A percentile compares a stretch with the other conserved stretches of the same genome.
These are phyloP conservation scores for Drosophila willistoni DNA, from an alignment of 1,140 invertebrate genomes.

Conservation along the genomic window DNA sequence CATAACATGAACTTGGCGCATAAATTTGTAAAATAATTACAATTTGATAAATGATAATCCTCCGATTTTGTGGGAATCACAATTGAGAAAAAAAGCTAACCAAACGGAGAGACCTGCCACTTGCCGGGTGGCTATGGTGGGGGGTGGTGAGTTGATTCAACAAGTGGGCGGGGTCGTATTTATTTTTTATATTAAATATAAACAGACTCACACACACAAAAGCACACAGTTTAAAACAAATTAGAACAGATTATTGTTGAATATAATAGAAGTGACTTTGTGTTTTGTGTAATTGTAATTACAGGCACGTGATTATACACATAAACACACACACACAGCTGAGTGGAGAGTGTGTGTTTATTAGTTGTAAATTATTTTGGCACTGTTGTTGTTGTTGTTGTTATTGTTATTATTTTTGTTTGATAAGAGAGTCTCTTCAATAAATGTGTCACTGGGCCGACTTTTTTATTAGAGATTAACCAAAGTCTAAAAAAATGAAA, in stretches of 20 bases:
- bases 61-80: slow-evolving; percentile 57
- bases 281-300: slow-evolving; percentile 51
- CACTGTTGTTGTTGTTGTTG: slow-evolving; percentile 20
- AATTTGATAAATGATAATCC: slow-evolving; percentile 69
- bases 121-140: background rate
- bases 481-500: background rate
- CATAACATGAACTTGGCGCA: slow-evolving; percentile 82
- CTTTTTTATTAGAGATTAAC: slow-evolving; percentile 26
- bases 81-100: slow-evolving; percentile 4
- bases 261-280: slow-evolving; percentile 20
- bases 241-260: slow-evolving; percentile 32
- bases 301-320: slow-evolving; percentile 57
- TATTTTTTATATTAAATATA: no score
- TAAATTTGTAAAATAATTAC: slow-evolving; percentile 79
- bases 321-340: background rate
- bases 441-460: slow-evolving; percentile 70
- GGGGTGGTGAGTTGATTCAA: background rate
- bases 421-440: slow-evolving; percentile 53
- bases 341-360: slow-evolving; percentile 50
- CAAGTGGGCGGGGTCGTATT: background rate
- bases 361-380: slow-evolving; percentile 59
- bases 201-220: background rate
- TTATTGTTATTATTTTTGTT: slow-evolving; percentile 22
- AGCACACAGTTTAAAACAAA: slow-evolving; percentile 35
- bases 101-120: background rate